Conservation (phyloP, 2,113 vertebrate genomes). For the Syngnathus typhle region DNA sequence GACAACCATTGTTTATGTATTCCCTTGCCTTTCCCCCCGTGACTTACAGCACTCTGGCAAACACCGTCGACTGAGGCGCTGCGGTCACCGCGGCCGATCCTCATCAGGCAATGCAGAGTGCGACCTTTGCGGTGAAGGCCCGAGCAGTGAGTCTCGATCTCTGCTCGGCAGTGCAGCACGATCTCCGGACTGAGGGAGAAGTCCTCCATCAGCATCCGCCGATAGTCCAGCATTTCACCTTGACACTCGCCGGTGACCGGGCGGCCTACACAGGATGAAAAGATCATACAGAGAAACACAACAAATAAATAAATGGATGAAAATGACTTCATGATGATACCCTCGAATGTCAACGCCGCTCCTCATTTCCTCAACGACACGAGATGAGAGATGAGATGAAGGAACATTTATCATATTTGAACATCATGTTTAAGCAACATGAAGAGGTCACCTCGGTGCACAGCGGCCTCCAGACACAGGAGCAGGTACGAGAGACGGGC, state of each 20-base stretch:
- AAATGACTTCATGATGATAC: not conserved
- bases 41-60: conserved; percentile 87
- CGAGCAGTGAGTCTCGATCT: conserved; percentile 91
- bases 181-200: conserved; percentile 95
- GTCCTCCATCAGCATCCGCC: conserved; percentile 97
- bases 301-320: not conserved
- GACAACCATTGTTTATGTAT: not conserved
- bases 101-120: conserved; percentile 95
- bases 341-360: not conserved
- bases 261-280: conserved; percentile 69
- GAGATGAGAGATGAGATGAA: not conserved
- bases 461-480: conserved; percentile 90
- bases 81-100: conserved; percentile 82
- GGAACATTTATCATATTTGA: too few relatives aligned
- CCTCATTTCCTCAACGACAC: not conserved
- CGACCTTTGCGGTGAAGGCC: conserved; percentile 92
- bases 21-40: too few relatives aligned
- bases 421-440: not conserved
- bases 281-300: too few relatives aligned
- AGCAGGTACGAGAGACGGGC: conserved; percentile 93
- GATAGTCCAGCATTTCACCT: conserved; percentile 95
- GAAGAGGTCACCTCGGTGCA: conserved; percentile 79
- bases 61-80: conserved; percentile 73
- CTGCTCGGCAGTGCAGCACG: conserved; percentile 88
- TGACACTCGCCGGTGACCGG: conserved; percentile 93